These are phyloP conservation scores for Burhinus oedicnemus DNA, from an alignment of 2,113 vertebrate species.

Conservation along the genomic window DNA sequence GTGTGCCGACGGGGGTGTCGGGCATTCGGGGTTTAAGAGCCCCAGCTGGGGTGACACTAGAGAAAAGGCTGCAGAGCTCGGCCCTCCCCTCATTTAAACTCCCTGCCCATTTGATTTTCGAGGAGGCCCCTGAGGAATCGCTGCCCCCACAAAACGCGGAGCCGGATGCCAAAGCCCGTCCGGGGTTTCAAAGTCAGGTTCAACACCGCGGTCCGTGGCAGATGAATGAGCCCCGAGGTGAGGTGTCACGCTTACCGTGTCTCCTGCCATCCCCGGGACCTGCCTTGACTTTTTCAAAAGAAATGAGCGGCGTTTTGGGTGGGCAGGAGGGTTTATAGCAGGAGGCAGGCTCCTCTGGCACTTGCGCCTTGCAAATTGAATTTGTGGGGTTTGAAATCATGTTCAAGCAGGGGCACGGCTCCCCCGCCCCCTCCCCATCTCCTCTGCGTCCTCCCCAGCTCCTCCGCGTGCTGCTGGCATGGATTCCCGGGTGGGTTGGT, in stretches of 20 bases:
- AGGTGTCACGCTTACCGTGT: neutral
- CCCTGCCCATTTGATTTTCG: fast-evolving
- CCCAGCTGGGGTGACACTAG: neutral
- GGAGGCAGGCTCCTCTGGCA: neutral
- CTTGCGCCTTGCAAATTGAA: neutral
- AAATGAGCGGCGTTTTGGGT: fast-evolving
- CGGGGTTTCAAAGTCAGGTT: neutral
- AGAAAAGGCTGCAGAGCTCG: neutral
- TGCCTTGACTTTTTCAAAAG: neutral
- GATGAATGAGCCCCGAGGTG: neutral
- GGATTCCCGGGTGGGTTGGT: fast-evolving
- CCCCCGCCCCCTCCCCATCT: neutral
- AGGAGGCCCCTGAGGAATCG: neutral
- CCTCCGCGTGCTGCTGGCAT: no score
- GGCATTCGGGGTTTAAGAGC: neutral
- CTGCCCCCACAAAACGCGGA: neutral
- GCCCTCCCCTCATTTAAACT: neutral
- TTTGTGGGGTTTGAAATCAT: fast-evolving
- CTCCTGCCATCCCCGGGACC: neutral
- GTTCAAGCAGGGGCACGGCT: fast-evolving
- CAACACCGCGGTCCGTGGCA: neutral
- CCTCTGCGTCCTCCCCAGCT: neutral
- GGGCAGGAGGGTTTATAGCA: neutral
- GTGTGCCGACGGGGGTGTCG: fast-evolving
- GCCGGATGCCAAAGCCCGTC: neutral